Conservation (phyloP, 2,797 vertebrate genomes). For the Cirrhinus molitorella region DNA sequence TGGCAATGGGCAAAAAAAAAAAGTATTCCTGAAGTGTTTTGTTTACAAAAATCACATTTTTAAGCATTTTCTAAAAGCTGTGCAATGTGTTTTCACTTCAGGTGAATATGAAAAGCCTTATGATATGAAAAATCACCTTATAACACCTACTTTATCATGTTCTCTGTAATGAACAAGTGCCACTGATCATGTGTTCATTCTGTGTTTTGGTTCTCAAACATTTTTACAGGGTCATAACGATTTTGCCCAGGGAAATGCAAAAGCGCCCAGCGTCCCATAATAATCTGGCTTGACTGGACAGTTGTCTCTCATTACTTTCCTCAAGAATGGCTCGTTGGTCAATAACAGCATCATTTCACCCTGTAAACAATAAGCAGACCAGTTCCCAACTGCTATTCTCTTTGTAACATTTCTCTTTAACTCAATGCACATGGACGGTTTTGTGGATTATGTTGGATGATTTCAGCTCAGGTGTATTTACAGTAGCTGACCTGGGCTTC, state of each 20-base stretch:
- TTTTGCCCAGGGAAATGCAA: conserved; percentile 12
- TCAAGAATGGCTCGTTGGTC: conserved; percentile 7
- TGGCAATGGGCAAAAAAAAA: too few relatives aligned
- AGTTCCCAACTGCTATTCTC: conserved; percentile 3
- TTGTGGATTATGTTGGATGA: conserved; percentile 13
- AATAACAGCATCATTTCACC: conserved; percentile 18
- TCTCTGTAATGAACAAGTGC: not conserved
- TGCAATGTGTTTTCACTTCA: not conserved
- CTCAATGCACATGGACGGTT: not conserved
- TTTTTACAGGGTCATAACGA: not conserved
- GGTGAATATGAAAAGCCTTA: not conserved
- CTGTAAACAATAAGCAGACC: not conserved
- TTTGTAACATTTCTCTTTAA: not conserved
- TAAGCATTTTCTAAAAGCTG: not conserved
- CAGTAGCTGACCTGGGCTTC: not conserved
- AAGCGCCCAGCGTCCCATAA: not conserved
- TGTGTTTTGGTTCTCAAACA: not conserved
- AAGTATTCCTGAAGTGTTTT: not conserved
- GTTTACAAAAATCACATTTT: not conserved
- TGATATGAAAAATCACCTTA: not conserved
- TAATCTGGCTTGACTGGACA: conserved; percentile 7
- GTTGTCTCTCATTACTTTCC: conserved; percentile 22
- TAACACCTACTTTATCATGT: not conserved
- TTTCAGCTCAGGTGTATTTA: conserved; percentile 21
- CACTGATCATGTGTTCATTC: not conserved